Base-by-base conservation (phyloP, 1,140 invertebrate genomes). In the Chionoecetes opilio region DNA sequence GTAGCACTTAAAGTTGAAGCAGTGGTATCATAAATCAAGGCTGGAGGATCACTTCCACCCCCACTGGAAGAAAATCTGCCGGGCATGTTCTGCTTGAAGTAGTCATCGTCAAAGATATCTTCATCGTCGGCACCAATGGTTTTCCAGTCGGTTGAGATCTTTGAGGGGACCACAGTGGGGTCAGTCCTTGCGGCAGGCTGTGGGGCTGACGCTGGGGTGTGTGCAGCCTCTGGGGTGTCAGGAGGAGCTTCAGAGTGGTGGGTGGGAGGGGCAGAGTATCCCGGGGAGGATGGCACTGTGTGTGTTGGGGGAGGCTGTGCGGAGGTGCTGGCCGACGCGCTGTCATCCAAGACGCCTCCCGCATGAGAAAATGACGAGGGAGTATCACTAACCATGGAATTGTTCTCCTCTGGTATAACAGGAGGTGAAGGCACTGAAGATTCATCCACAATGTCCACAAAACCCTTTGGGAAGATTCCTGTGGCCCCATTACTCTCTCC, bases 381-480 rank as follows among this genome's bases (percentile, higher is more conserved):
- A n/a, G 63, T 75, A 75, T 75, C 63, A 75, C 46, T 35, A 41
- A 41, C 37, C 86, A 34, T 46, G 38, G 11, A 34, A 53, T 38
- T 82, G 63, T 32, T 86, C 84, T 87, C 35, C 34, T 82, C 86
- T 82, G 88, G 93, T 46, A n/a, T 82, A 31, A 82, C 35, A 87
- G 82, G 31, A 35, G 90, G 38, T 75, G 37, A 95, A 94, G 94
- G 87, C 93, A 94, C 84, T 95, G 63, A 94, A 75, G 84, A 41
- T 53, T 94, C 91, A 75, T 97, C 96, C 34, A 97, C 82, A 31
- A 97, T 95, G n/a, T 96, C 96, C 41, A 97, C 97, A 96, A 97
- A 97, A 86, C 95, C 95, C 53, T 96, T 96, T n/a, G 97, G 97
- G 96, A 97, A 97, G 82, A 97, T 97, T 85, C 97, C 97, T 35